Conservation (phyloP, 2,797 vertebrate species). For the Catharus ustulatus region DNA sequence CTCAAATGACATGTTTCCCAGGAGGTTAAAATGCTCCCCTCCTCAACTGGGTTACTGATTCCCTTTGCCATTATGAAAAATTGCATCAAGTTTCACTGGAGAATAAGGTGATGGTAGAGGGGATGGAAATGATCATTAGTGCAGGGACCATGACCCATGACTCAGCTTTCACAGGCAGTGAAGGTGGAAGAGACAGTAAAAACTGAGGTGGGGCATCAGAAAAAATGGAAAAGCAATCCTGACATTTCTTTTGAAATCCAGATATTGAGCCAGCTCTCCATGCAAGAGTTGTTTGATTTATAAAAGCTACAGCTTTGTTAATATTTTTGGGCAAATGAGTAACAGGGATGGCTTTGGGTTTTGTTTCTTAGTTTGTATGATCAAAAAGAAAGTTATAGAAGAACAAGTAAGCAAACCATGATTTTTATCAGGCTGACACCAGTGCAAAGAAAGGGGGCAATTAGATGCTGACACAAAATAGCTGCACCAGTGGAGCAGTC, state of each 20-base stretch:
- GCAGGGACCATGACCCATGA: fast-evolving
- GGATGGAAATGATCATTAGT: background rate
- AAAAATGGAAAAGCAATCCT: background rate
- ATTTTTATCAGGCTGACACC: background rate
- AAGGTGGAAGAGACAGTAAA: background rate
- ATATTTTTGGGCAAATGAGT: background rate
- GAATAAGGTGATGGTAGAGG: background rate
- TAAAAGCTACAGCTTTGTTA: background rate
- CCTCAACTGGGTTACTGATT: background rate
- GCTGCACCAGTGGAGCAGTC: background rate
- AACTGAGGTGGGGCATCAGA: background rate
- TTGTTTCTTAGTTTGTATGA: background rate
- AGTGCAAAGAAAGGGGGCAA: background rate
- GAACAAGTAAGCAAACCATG: background rate
- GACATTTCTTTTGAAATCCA: background rate
- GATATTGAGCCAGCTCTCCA: background rate
- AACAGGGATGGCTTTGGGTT: background rate
- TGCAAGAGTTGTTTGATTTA: background rate
- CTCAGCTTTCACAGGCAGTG: background rate
- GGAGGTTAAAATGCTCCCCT: background rate
- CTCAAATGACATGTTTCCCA: background rate
- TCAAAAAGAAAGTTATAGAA: background rate
- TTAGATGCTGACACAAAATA: background rate
- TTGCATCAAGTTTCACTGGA: background rate
- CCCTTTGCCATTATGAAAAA: background rate